A percentile compares a stretch with the other conserved stretches of the same genome.
These are phyloP conservation scores for Chaetodon trifascialis DNA, from an alignment of 2,113 vertebrate species.

Conservation along the genomic window DNA sequence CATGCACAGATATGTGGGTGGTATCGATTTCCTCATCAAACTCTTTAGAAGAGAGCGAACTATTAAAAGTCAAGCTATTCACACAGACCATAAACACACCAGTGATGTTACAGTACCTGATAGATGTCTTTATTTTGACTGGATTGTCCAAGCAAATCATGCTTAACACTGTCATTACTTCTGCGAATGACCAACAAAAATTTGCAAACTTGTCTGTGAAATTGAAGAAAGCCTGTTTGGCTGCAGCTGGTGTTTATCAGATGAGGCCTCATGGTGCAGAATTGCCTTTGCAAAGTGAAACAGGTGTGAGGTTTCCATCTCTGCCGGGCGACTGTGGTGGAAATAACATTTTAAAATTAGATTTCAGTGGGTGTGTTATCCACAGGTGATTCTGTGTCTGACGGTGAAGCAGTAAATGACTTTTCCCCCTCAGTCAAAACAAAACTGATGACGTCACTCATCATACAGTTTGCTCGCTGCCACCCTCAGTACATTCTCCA, in stretches of 20 bases:
- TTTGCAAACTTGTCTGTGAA: background rate
- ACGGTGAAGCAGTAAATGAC: background rate
- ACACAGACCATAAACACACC: background rate
- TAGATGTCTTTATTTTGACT: background rate
- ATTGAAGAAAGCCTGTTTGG: background rate
- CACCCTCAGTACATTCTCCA: slow-evolving; percentile 77
- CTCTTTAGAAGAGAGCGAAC: too few relatives aligned
- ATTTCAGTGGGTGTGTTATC: background rate
- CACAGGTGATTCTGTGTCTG: background rate
- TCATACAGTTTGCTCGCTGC: slow-evolving; percentile 29
- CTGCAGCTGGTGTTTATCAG: background rate
- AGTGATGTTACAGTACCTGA: background rate
- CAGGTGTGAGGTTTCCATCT: background rate
- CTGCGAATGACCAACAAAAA: background rate
- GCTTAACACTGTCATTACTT: background rate
- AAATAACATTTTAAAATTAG: slow-evolving; percentile 2
- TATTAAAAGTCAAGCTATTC: too few relatives aligned
- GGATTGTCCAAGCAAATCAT: background rate
- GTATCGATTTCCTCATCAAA: too few relatives aligned
- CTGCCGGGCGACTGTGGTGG: background rate
- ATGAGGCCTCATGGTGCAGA: background rate
- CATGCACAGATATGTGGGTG: too few relatives aligned
- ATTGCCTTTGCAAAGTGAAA: background rate
- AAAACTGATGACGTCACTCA: slow-evolving; percentile 44
- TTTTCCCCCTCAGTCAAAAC: slow-evolving; percentile 44